These are phyloP conservation scores for Onychostruthus taczanowskii DNA, from an alignment of 2,113 vertebrate species.

Conservation along the genomic window DNA sequence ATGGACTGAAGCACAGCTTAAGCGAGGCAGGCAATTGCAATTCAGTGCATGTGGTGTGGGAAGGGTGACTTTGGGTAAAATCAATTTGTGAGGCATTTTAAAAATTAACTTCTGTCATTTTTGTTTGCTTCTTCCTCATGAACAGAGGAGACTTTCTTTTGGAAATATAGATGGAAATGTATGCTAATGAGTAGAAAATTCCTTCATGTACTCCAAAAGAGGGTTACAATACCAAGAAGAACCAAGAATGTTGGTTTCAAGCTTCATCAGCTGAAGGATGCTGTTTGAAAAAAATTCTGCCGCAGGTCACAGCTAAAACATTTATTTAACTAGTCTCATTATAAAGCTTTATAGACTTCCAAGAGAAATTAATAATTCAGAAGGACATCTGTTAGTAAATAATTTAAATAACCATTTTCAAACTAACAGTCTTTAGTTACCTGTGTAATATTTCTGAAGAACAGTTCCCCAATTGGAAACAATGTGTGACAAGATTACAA, in stretches of 20 bases:
- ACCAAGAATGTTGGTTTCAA: not conserved
- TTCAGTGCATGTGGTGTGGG: not conserved
- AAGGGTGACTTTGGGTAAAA: not conserved
- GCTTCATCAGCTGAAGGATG: not conserved
- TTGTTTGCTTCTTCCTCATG: not conserved
- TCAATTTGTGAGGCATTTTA: not conserved
- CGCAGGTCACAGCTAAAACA: not conserved
- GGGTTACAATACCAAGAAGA: not conserved
- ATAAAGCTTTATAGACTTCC: not conserved
- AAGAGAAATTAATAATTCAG: not conserved
- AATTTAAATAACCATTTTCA: not conserved
- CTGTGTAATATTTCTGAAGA: not conserved
- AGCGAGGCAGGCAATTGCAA: not conserved
- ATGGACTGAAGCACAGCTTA: not conserved
- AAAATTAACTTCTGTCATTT: not conserved
- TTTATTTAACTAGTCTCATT: slow-evolving; percentile 5
- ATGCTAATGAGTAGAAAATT: not conserved
- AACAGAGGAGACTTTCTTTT: not conserved
- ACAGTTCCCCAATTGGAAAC: not conserved
- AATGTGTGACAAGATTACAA: not conserved
- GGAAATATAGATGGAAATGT: not conserved
- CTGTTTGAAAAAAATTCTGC: not conserved
- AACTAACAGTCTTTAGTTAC: not conserved
- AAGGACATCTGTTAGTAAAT: not conserved
- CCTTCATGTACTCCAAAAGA: not conserved